These are phyloP conservation scores for Mus minutoides DNA, from an alignment of 2,797 vertebrate species.

Conservation along the genomic window DNA sequence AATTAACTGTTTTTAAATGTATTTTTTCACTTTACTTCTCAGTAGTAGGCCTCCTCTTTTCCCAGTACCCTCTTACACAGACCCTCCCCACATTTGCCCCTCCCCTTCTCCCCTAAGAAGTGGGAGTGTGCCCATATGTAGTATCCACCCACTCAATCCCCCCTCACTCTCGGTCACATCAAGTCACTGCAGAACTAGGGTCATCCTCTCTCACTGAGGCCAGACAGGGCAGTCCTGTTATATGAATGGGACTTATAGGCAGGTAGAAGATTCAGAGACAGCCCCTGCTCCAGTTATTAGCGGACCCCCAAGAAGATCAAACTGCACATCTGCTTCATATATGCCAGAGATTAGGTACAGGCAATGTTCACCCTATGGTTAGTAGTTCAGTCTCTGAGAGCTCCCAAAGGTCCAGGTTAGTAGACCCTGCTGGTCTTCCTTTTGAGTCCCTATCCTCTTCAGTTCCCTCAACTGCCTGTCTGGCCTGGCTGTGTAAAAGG, in stretches of 20 bases:
- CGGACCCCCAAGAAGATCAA: not conserved
- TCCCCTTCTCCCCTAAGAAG: not conserved
- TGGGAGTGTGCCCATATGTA: not conserved
- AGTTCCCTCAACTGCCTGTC: not conserved
- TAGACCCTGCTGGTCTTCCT: not conserved
- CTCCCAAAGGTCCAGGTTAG: not conserved
- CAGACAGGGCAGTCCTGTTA: not conserved
- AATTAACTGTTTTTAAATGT: not conserved
- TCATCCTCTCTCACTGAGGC: not conserved
- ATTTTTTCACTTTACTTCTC: not conserved
- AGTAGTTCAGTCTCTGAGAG: not conserved
- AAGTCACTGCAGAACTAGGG: not conserved
- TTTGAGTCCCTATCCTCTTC: not conserved
- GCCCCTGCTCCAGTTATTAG: not conserved
- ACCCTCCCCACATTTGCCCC: not conserved
- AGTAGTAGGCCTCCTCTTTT: not conserved
- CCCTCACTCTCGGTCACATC: not conserved
- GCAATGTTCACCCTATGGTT: not conserved
- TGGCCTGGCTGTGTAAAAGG: not conserved
- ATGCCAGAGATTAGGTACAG: not conserved
- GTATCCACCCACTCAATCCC: not conserved
- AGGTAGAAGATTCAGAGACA: not conserved
- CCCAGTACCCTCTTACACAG: not conserved
- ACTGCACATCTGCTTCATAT: not conserved
- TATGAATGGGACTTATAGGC: not conserved